Evolutionary conservation across 37 sponge, comb jelly and placozoan species (phyloP).

Genomic region (Eunapius fragilis): DNA sequence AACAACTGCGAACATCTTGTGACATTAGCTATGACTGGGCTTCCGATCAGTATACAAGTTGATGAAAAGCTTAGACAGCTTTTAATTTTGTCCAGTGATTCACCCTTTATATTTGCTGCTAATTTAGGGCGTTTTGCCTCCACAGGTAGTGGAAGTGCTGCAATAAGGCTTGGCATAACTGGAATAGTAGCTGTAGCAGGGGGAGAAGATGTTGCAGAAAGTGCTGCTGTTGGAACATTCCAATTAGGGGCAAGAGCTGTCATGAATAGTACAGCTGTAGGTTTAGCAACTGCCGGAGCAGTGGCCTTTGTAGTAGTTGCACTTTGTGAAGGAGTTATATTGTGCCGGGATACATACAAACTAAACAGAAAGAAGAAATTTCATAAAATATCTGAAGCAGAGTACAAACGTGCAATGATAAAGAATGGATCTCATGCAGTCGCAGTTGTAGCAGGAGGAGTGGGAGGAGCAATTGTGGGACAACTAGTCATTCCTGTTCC

Average conservation of each 20-base stretch:
- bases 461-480: constrained; percentile 30
- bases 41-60: constrained; percentile 2
- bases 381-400: constrained; percentile 14
- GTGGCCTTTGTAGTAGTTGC: constrained; percentile 1
- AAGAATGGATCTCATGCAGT: not conserved
- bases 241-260: constrained; percentile 10
- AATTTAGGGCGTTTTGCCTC: not conserved
- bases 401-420: constrained; percentile 16
- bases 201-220: constrained; percentile 12
- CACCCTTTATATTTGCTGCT: not conserved
- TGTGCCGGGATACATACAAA: constrained; percentile 18
- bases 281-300: not conserved
- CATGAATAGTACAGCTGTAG: constrained; percentile 3
- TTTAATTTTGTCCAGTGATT: not conserved
- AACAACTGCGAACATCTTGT: constrained; percentile 21
- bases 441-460: constrained; percentile 12
- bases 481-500: constrained; percentile 40
- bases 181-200: not conserved
- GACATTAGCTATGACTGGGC: constrained; percentile 16
- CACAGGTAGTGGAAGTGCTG: not conserved
- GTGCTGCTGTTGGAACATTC: not conserved
- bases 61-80: constrained; percentile 5
- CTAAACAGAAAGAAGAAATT: constrained; percentile 40
- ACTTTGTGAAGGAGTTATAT: constrained; percentile 18
- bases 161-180: not conserved